These are phyloP conservation scores for Leptoteleia sp. DNA, from an alignment of 1,140 invertebrate species.

Conservation along the genomic window DNA sequence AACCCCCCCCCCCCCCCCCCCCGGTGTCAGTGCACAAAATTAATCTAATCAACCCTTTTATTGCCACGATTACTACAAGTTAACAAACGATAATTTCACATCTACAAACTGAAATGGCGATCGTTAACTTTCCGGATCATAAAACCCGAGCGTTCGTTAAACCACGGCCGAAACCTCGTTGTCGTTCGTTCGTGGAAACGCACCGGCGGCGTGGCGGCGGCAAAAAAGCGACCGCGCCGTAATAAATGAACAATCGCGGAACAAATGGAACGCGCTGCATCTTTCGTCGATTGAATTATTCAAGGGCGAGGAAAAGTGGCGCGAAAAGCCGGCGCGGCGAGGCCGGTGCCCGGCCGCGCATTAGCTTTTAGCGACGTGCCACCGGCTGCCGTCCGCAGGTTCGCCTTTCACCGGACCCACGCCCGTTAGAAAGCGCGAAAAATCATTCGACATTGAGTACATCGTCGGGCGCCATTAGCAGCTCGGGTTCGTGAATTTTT, in stretches of 20 bases:
- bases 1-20: too few relatives aligned
- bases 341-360: slow-evolving; percentile 57
- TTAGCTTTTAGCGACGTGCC: slow-evolving; percentile 74
- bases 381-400: slow-evolving; percentile 43
- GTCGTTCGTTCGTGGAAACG: slow-evolving; percentile 20
- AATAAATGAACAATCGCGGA: slow-evolving; percentile 41
- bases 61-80: too few relatives aligned
- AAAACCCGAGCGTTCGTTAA: background rate
- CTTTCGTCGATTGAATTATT: slow-evolving; percentile 69
- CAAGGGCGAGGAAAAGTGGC: slow-evolving; percentile 50
- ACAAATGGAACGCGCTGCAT: slow-evolving; percentile 44
- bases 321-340: slow-evolving; percentile 55
- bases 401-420: too few relatives aligned
- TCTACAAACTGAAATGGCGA: too few relatives aligned
- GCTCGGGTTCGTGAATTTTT: slow-evolving; percentile 70
- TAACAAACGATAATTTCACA: too few relatives aligned
- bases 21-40: too few relatives aligned
- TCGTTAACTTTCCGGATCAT: too few relatives aligned
- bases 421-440: slow-evolving; percentile 62
- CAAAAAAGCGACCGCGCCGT: slow-evolving; percentile 38
- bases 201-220: background rate
- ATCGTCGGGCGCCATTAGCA: slow-evolving; percentile 72
- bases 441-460: slow-evolving; percentile 76
- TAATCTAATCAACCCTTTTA: too few relatives aligned
- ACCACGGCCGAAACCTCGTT: slow-evolving; percentile 2